Percentiles rank a stretch among this genome's conserved stretches.
Evolutionary conservation across 1,140 invertebrate species (phyloP).

Genomic region (Lepidurus arcticus): DNA sequence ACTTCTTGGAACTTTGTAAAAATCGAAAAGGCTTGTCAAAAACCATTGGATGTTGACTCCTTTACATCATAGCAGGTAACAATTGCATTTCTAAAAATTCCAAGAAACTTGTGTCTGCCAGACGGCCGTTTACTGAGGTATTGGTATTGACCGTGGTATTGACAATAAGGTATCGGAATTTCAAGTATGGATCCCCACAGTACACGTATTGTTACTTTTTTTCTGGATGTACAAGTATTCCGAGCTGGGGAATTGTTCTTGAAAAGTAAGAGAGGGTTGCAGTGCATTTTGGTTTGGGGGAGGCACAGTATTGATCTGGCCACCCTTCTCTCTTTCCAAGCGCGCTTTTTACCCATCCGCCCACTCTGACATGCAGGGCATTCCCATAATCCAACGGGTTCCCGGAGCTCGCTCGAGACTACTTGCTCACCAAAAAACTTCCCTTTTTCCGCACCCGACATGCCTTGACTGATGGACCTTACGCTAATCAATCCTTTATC

Average conservation of each 20-base stretch:
- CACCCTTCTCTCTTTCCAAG: conserved; percentile 9
- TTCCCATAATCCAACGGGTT: conserved; percentile 14
- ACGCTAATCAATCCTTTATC: not conserved
- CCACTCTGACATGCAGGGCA: conserved; percentile 17
- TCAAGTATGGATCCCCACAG: no score
- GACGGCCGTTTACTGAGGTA: no score
- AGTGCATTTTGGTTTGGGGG: conserved; percentile 3
- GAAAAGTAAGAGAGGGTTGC: conserved; percentile 5
- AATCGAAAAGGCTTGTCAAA: not conserved
- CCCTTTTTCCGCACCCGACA: not conserved
- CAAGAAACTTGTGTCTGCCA: no score
- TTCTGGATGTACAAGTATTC: not conserved
- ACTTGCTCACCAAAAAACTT: not conserved
- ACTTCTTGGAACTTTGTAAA: not conserved
- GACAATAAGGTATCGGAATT: no score
- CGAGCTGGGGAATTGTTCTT: not conserved
- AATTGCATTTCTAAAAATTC: not conserved
- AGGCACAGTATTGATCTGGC: conserved; percentile 18
- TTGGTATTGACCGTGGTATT: no score
- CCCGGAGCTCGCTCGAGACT: conserved; percentile 6
- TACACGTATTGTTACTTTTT: not conserved
- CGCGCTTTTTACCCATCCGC: not conserved
- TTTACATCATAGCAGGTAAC: not conserved
- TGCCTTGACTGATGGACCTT: not conserved
- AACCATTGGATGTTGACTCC: not conserved